phyloP scores from a whole-genome alignment of 2,113 vertebrate species.

The Arenaria interpres region DNA sequence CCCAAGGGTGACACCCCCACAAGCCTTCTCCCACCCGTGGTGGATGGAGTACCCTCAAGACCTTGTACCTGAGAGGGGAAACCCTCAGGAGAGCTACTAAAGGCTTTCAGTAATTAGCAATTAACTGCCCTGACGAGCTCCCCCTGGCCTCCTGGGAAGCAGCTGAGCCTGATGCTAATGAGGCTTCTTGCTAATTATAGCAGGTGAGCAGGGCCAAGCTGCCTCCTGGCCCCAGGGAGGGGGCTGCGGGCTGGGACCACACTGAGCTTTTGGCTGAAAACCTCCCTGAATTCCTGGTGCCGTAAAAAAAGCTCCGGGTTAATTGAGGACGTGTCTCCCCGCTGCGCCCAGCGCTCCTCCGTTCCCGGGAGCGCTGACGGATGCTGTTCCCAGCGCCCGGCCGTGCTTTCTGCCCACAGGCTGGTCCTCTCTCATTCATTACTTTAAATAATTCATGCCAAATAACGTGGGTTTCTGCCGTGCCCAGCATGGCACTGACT shows the following conservation, averaged over 20 bases:
- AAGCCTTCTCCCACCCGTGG: accelerated
- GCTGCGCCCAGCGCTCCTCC: neutral
- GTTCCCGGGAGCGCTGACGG: neutral
- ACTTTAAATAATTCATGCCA: neutral
- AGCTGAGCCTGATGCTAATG: neutral
- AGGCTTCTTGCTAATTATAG: slow-evolving; percentile 36
- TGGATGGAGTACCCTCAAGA: neutral
- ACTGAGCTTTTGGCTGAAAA: neutral
- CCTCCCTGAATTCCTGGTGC: neutral
- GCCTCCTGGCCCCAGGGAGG: neutral
- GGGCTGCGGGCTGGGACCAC: neutral
- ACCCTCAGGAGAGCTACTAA: neutral
- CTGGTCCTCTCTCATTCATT: neutral
- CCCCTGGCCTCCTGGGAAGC: neutral
- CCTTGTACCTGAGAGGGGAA: neutral
- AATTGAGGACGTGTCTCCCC: neutral
- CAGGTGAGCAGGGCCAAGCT: neutral
- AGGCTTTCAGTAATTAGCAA: neutral
- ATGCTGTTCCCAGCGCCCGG: neutral
- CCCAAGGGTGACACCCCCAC: no score
- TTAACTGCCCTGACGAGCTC: neutral
- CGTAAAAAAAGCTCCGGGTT: neutral
- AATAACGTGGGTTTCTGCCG: accelerated
- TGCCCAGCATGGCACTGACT: accelerated
- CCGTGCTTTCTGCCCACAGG: neutral